These are phyloP conservation scores for Rhynchonycteris naso DNA, from an alignment of 2,797 vertebrate genomes.

Conservation along the genomic window DNA sequence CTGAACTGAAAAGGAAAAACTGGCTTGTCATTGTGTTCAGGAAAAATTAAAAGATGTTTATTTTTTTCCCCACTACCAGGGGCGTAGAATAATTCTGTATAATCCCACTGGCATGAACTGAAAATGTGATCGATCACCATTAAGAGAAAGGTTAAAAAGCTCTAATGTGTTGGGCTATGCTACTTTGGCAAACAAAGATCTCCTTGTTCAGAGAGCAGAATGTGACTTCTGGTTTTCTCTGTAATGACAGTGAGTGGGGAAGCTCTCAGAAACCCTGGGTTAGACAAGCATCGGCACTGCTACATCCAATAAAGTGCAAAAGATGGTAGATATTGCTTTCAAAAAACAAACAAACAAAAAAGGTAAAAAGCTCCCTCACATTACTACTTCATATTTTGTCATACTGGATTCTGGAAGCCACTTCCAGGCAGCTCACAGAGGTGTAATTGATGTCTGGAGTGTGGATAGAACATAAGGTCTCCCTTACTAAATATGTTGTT, in stretches of 20 bases:
- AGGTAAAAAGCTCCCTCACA: background rate
- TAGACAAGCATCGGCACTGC: background rate
- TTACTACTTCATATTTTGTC: background rate
- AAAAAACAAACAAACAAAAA: background rate
- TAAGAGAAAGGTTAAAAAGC: conserved; percentile 57
- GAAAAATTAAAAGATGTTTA: conserved; percentile 48
- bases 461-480: conserved; percentile 74
- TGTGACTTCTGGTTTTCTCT: conserved; percentile 3
- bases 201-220: conserved; percentile 50
- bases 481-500: conserved; percentile 79
- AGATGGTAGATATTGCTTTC: background rate
- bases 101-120: conserved; percentile 65
- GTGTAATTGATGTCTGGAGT: conserved; percentile 75
- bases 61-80: background rate
- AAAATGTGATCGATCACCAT: conserved; percentile 80
- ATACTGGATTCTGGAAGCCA: conserved; percentile 64
- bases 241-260: background rate
- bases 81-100: conserved; percentile 63
- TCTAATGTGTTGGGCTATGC: conserved; percentile 47
- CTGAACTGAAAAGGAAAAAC: conserved; percentile 10
- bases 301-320: background rate
- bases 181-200: conserved; percentile 65
- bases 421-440: conserved; percentile 63
- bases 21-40: background rate
- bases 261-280: background rate